A percentile compares a stretch with the other conserved stretches of the same genome.
These are phyloP conservation scores for Leptarthrus brevirostris DNA, from an alignment of 2,888 invertebrate species.

Conservation along the genomic window DNA sequence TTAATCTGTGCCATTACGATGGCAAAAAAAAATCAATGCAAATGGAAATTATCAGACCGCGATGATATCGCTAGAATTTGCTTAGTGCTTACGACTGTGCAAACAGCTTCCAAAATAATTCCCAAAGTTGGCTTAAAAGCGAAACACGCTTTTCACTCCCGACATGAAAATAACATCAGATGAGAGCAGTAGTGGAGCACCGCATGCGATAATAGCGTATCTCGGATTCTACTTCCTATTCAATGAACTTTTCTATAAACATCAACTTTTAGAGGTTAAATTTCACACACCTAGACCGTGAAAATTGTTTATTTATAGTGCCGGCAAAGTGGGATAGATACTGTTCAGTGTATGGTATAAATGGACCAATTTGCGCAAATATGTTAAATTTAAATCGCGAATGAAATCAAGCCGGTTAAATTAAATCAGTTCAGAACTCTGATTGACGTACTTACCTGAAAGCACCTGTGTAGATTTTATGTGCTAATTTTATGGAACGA, in stretches of 20 bases:
- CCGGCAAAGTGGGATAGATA: background rate
- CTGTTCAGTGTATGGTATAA: background rate
- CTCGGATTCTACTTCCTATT: background rate
- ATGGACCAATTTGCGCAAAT: background rate
- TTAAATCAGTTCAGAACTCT: background rate
- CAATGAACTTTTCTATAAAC: constrained; percentile 5
- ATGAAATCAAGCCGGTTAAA: background rate
- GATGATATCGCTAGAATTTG: too few relatives aligned
- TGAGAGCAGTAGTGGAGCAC: too few relatives aligned
- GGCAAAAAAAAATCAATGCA: too few relatives aligned
- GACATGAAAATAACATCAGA: too few relatives aligned
- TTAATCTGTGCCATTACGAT: too few relatives aligned
- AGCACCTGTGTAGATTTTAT: too few relatives aligned
- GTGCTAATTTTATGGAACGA: background rate
- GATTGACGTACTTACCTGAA: background rate
- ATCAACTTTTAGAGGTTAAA: background rate
- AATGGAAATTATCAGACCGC: too few relatives aligned
- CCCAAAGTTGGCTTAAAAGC: background rate
- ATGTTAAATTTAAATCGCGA: background rate
- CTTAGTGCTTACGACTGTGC: background rate
- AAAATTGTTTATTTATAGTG: constrained; percentile 1
- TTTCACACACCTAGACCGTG: constrained; percentile 11
- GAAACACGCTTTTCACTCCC: too few relatives aligned
- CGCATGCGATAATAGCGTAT: too few relatives aligned
- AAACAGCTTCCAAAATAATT: background rate